Evolutionary conservation across 2,797 vertebrate species (phyloP).

Genomic region (Gymnoscopelus microlampas): DNA sequence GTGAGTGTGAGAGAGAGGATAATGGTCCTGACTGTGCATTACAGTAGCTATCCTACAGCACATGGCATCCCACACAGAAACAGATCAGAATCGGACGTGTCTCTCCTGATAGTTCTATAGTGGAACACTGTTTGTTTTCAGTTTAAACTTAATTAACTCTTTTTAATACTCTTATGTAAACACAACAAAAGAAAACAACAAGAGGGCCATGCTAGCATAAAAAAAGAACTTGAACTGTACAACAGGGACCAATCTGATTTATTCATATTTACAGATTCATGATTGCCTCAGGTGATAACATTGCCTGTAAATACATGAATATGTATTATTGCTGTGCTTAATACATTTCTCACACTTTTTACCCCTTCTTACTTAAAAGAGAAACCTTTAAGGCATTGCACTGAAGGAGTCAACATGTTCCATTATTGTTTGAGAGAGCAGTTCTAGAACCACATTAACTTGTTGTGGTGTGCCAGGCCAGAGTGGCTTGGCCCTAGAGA

Average conservation of each 20-base stretch:
- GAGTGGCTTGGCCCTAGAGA: constrained; percentile 41
- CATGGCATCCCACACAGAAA: constrained; percentile 37
- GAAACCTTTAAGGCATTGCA: constrained; percentile 36
- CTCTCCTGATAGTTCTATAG: constrained; percentile 58
- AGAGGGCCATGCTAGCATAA: constrained; percentile 45
- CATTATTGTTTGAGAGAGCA: constrained; percentile 25
- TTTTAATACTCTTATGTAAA: constrained; percentile 71
- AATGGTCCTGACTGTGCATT: constrained; percentile 6
- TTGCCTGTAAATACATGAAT: constrained; percentile 73
- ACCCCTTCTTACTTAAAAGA: constrained; percentile 25
- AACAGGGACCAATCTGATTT: constrained; percentile 70
- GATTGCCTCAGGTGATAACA: constrained; percentile 68
- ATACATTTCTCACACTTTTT: constrained; percentile 41
- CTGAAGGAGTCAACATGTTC: constrained; percentile 21
- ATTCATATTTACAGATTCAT: constrained; percentile 75
- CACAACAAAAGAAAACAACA: constrained; percentile 62
- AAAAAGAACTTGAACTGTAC: constrained; percentile 56
- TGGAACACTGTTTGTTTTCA: constrained; percentile 65
- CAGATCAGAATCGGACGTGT: constrained; percentile 40
- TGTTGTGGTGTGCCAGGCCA: constrained; percentile 30
- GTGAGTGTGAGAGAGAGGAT: not conserved
- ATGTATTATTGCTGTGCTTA: constrained; percentile 62
- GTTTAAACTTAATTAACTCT: constrained; percentile 75
- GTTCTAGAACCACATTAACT: constrained; percentile 43
- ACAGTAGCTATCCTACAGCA: constrained; percentile 11